Base-by-base conservation (phyloP, 2,888 invertebrate genomes). In the Pseudanteris insignis region DNA sequence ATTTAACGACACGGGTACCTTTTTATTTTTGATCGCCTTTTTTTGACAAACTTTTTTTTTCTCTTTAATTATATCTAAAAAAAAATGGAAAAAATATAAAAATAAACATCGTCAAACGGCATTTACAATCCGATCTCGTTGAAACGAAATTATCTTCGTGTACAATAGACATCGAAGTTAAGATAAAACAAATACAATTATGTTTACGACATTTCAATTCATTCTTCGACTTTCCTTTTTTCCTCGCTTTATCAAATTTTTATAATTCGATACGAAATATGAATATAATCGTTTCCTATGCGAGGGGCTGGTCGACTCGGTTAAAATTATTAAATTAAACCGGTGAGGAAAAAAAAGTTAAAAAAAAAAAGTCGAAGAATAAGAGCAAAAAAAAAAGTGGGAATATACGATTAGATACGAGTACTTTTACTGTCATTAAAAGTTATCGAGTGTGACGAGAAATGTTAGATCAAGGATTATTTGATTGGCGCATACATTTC, bases 391-490 rank as follows among this genome's bases (percentile, higher is more conserved):
- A 18, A 43, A 43, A 38, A 44, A 44, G 58, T 50, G 50, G 58
- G 58, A 58, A 58, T 33, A 43, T 36, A 38, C 24, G 58, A 58
- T 58, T 50, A 58, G 58, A 58, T 58, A 58, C 50, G 2, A 12
- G 57, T 58, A 50, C 58, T 58, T 58, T 58, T 58, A 58, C 58
- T 44, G 50, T 58, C 58, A 37, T 38, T 38, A 58, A 58, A 37
- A 36, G 58, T 58, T 58, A 58, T 58, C 58, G 50, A 58, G 38
- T 51, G 58, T 51, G 58, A 51, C 50, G 58, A 46, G 44, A 51
- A 58, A 58, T 58, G 58, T 58, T 51, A 51, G 58, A 58, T 51
- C 58, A 58, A 50, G 58, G 58, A 58, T 58, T 58, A 58, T 58
- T 58, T 58, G 44, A 50, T 40, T 53, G 59, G 46, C 53, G 53